Conservation (phyloP, 2,113 vertebrate species). For the human region DNA sequence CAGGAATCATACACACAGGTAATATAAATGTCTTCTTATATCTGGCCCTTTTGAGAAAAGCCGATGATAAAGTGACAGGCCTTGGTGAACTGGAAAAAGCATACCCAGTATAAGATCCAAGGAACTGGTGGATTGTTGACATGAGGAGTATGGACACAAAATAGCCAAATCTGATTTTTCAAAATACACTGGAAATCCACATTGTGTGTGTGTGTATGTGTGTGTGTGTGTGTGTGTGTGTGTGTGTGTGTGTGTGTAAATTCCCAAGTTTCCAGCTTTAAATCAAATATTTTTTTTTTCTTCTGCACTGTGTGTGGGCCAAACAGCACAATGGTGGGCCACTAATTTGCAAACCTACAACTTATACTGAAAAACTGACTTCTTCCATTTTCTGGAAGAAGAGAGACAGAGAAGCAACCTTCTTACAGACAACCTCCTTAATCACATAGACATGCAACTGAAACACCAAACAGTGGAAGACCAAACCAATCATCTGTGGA, state of each 20-base stretch:
- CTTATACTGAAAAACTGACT: neutral
- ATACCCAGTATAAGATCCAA: neutral
- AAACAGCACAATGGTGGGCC: neutral
- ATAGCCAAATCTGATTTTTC: neutral
- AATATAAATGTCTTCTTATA: conserved; percentile 22
- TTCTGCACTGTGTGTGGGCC: neutral
- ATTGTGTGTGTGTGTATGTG: neutral
- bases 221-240: neutral
- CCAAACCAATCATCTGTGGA: neutral
- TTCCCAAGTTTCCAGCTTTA: conserved; percentile 36
- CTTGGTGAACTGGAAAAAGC: neutral
- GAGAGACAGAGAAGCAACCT: neutral
- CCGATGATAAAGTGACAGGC: neutral
- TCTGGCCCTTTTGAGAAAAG: neutral
- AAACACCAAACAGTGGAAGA: neutral
- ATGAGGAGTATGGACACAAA: neutral
- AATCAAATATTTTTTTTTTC: neutral
- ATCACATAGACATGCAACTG: neutral
- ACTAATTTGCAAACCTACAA: neutral
- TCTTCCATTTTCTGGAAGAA: conserved; percentile 1
- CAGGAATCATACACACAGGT: neutral
- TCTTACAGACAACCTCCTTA: conserved; percentile 50
- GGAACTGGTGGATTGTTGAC: neutral
- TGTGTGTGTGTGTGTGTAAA: neutral
- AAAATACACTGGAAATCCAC: neutral